These are phyloP conservation scores for Cosmia pyralina DNA, from an alignment of 2,888 invertebrate species.

Conservation along the genomic window DNA sequence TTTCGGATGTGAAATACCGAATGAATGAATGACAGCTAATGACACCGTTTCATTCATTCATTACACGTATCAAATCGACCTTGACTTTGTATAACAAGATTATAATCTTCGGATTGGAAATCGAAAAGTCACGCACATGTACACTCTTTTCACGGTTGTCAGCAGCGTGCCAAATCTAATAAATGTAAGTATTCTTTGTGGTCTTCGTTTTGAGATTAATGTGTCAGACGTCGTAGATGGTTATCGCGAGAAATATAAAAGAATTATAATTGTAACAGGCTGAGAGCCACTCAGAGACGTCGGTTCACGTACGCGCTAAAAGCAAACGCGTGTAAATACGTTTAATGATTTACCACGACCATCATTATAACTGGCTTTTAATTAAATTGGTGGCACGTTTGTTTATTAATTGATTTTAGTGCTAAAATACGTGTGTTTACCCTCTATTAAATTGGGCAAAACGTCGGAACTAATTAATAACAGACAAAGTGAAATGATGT, in stretches of 20 bases:
- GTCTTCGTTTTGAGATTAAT: conserved; percentile 78
- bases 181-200: conserved; percentile 75
- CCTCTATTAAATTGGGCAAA: conserved; percentile 46
- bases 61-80: conserved; percentile 72
- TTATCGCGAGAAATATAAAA: conserved; percentile 57
- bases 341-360: conserved; percentile 49
- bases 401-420: conserved; percentile 50
- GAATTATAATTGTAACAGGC: conserved; percentile 61
- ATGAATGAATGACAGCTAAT: conserved; percentile 50
- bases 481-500: conserved; percentile 45
- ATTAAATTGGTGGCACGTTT: conserved; percentile 49
- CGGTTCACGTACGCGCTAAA: conserved; percentile 60
- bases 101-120: conserved; percentile 76
- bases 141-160: conserved; percentile 77
- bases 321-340: conserved; percentile 61
- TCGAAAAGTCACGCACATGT: conserved; percentile 79
- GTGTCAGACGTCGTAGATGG: conserved; percentile 70
- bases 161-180: conserved; percentile 78
- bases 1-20: conserved; percentile 40
- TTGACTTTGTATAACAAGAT: conserved; percentile 78
- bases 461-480: conserved; percentile 55
- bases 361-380: conserved; percentile 51
- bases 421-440: conserved; percentile 49
- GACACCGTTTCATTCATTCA: conserved; percentile 56
- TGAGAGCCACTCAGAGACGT: conserved; percentile 38